Evolutionary conservation across 2,113 vertebrate species (phyloP), one percentile per base, ranked within the genome.

Genomic region (Shinisaurus crocodilurus): DNA sequence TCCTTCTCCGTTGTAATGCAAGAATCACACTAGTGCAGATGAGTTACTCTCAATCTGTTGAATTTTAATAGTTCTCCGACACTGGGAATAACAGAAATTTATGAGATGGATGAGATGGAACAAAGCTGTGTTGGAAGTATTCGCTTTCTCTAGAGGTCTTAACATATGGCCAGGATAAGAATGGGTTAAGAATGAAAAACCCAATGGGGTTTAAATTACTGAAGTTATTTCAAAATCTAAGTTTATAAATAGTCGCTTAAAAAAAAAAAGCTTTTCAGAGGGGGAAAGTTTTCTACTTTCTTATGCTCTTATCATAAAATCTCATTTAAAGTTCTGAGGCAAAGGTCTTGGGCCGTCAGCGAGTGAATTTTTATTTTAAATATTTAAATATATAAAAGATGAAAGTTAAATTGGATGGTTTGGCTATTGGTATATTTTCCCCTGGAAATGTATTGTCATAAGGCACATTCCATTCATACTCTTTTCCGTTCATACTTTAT

Each of bases 331-430:
- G 34, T 82, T 40, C 57, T 0, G 18, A 57, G 48, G 50, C 57
- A 57, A 18, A 18, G 18, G 7, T 57, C 48, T 16, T n/a, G 16
- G 32, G 50, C 48, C 8, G 50, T 82, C 50, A 57, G 32, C 40
- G 40, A 45, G 7, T 54, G 32, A 34, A 18, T 82, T 57, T 77
- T 43, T 34, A 29, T 82, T 57, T 77, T 43, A 77, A 77, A 45
- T 23, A 32, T 60, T 54, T 82, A 82, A 82, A 82, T 82, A 50
- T 82, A n/a, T 82, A n/a, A 82, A 82, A n/a, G 80, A 57, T 82
- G 50, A 82, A 20, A 60, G 50, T 16, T 82, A 23, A 50, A 48
- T 32, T 27, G 43, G 43, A 63, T 48, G 43, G 43, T 4, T 48
- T 13, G 43, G 2, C 32, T 57, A 82, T 23, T 15, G 7, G 50